A percentile compares a stretch with the other conserved stretches of the same genome.
phyloP scores from a whole-genome alignment of 2,113 vertebrate genomes.

The Herpetotheres cachinnans region DNA sequence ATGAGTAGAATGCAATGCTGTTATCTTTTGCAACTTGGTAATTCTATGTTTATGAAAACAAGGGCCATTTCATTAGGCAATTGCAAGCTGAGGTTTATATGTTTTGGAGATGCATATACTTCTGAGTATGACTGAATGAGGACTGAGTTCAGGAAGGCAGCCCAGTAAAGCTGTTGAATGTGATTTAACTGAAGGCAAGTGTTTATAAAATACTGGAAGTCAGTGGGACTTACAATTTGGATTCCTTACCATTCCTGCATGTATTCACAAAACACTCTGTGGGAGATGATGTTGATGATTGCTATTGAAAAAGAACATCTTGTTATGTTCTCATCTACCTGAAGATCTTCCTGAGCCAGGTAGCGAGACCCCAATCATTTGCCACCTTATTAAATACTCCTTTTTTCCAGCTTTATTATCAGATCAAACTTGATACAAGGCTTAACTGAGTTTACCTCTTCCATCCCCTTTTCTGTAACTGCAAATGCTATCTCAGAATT shows the following conservation, averaged over 20 bases:
- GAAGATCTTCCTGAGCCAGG: neutral
- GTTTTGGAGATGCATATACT: neutral
- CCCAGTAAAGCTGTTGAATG: neutral
- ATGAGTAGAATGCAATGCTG: neutral
- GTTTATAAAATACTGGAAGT: neutral
- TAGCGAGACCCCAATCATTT: neutral
- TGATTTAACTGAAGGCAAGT: neutral
- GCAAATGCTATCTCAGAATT: neutral
- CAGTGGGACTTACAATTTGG: rapidly evolving
- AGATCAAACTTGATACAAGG: neutral
- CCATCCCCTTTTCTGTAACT: neutral
- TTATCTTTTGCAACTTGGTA: neutral
- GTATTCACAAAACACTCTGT: neutral
- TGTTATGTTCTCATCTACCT: neutral
- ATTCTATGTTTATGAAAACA: neutral
- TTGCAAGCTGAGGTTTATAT: neutral
- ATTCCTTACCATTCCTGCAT: neutral
- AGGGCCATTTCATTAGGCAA: neutral
- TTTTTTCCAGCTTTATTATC: neutral
- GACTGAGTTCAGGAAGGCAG: neutral
- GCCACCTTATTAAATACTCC: neutral
- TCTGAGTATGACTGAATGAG: neutral
- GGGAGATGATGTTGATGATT: neutral
- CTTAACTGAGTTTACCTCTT: neutral
- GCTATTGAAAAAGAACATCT: neutral